Base-by-base conservation (phyloP, 2,113 vertebrate genomes). In the Amphiprion percula region DNA sequence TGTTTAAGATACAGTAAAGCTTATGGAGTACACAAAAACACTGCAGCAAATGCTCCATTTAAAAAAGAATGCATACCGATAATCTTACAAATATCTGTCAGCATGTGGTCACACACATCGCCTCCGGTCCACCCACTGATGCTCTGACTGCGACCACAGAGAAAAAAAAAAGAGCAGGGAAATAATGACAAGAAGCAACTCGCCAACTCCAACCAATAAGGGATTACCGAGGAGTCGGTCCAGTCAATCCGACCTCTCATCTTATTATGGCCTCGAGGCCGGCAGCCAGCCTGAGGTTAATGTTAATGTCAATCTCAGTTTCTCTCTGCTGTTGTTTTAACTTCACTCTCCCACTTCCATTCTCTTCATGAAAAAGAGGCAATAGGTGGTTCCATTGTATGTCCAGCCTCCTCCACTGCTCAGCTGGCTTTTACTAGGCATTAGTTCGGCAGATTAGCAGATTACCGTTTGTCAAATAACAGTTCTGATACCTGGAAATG, bases 181-280 rank as follows among this genome's bases (percentile, higher is more conserved):
- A 77, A 75, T 19, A 86, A 82, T 79, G 59, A 59, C 55, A 82
- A 73, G 76, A 87, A 85, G 62, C 37, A 19, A 63, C 59, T 56
- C 46, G 59, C 60, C 68, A 7, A 4, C 77, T 56, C 24, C 50
- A 50, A 37, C 68, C 80, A 82, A 77, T 82, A 65, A 71, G 61
- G 39, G 79, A 86, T 82, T 71, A 79, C 76, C 47, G 30, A 65
- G 12, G 55, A 78, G 10, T 55, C 58, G 19, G 17, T 52, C 47
- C 68, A 76, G 58, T 50, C 65, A 71, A 53, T 84, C 46, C 30
- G n/a, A 52, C 24, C 47, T 74, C 50, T 85, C 68, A 82, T 74
- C 74, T 75, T 26, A 67, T 77, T 77, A 56, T 16, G 19, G 66
- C 62, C 66, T 39, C 1, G 30, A 65, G 59, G 76, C 49, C 1